Conservation (phyloP, 2,113 vertebrate genomes). For the Corvus moneduloides region DNA sequence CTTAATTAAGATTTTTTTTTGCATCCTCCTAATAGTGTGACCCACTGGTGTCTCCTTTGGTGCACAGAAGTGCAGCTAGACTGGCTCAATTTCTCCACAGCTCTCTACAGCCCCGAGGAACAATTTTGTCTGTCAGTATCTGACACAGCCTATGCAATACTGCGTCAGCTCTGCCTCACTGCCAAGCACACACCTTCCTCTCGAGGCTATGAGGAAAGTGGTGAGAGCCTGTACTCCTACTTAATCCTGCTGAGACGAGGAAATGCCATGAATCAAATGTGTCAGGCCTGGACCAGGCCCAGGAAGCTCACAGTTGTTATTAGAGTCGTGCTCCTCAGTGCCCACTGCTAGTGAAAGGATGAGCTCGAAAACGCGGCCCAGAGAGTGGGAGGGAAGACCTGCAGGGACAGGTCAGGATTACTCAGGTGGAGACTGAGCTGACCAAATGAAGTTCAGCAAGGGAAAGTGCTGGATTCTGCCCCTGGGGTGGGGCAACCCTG, state of each 20-base stretch:
- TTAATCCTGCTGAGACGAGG: neutral
- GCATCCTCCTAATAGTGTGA: neutral
- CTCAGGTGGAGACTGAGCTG: neutral
- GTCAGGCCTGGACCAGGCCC: neutral
- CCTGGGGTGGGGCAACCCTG: neutral
- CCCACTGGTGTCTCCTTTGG: neutral
- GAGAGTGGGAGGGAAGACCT: neutral
- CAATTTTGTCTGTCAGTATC: neutral
- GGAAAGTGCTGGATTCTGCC: accelerated
- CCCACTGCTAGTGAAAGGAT: neutral
- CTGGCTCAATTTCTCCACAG: neutral
- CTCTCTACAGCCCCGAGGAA: neutral
- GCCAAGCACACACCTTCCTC: neutral
- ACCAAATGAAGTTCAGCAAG: neutral
- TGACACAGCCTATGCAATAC: neutral
- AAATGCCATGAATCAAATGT: neutral
- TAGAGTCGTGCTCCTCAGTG: neutral
- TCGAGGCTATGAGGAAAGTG: neutral
- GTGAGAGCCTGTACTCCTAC: accelerated
- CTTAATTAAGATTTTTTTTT: neutral
- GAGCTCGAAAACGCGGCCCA: neutral
- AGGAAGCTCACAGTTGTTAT: neutral
- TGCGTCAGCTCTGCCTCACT: neutral
- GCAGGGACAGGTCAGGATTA: neutral
- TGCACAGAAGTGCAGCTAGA: neutral